Evolutionary conservation across 2,888 invertebrate genomes (phyloP), one percentile per base, ranked within the genome.

Genomic region (Antheraea yamamai): DNA sequence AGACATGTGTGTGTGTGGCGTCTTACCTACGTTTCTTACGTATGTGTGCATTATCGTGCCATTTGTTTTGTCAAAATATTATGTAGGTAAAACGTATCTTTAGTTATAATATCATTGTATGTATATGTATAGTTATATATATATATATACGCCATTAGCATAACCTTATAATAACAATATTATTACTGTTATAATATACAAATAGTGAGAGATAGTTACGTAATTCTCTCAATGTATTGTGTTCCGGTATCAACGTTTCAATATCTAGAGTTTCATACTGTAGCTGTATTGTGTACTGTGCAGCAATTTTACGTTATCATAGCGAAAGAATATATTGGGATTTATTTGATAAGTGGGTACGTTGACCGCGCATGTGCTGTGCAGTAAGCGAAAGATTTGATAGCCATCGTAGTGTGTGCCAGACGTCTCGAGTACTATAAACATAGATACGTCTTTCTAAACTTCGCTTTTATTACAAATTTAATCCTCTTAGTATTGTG

Each of bases 301-400:
- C 18, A 55, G 52, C 18, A 18, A 20, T 20, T 20, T 55, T 55
- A 52, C 7, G 18, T 4, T 55, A 55, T 20, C 55, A 20, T 55
- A 55, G 20, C 18, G n/a, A 55, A 55, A 55, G 7, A 55, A n/a
- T 61, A 20, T 12, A 12, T 61, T 8, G 23, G n/a, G n/a, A 61
- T 23, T 61, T 61, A 61, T 61, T 23, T 61, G 23, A 61, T 2
- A 12, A 61, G 23, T 23, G 23, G n/a, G 23, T 61, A 23, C 61
- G 61, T 61, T 61, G 61, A 61, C 61, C 61, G 61, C 61, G 61
- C 61, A 61, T 61, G 61, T 61, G 61, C 61, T 61, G 30, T 66
- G 30, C 26, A 66, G 26, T 64, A 26, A 66, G 30, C 26, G 64
- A 66, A 66, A 66, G 64, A 66, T 66, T 66, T 26, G 64, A 66